phyloP scores from a whole-genome alignment of 2,888 invertebrate species.

The Tethea ocularis region DNA sequence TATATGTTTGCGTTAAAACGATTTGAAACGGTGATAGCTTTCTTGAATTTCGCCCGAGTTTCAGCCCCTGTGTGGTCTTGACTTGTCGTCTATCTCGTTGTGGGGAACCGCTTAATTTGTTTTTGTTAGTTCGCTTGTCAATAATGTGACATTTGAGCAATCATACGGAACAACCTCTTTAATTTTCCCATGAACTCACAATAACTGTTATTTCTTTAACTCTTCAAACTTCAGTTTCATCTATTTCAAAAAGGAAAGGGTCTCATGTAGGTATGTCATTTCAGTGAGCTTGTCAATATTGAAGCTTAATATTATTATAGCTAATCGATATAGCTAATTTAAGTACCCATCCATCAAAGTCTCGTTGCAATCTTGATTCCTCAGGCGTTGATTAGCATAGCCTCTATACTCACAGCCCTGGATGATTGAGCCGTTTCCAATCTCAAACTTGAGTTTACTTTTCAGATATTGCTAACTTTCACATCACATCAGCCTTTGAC shows the following conservation, averaged over 20 bases:
- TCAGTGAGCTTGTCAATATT: background rate
- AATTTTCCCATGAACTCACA: constrained; percentile 36
- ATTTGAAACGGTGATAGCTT: constrained; percentile 80
- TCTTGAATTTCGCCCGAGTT: constrained; percentile 68
- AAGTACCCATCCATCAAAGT: constrained; percentile 7
- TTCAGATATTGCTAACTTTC: background rate
- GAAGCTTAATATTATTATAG: background rate
- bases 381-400: constrained; percentile 7
- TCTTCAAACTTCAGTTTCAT: too few species aligned
- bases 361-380: constrained; percentile 3
- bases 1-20: constrained; percentile 80
- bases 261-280: background rate
- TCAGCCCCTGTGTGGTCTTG: constrained; percentile 76
- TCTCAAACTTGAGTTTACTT: background rate
- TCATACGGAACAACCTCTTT: constrained; percentile 50
- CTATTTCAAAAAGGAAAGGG: background rate
- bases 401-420: background rate
- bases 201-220: background rate
- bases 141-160: constrained; percentile 60
- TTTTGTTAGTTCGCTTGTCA: constrained; percentile 56
- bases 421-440: constrained; percentile 7
- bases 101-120: constrained; percentile 55
- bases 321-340: constrained; percentile 2
- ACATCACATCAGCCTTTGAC: background rate
- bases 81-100: constrained; percentile 33